Conservation (phyloP, 35 echinoderm and acorn worm genomes). For the Heliocidaris tuberculata region DNA sequence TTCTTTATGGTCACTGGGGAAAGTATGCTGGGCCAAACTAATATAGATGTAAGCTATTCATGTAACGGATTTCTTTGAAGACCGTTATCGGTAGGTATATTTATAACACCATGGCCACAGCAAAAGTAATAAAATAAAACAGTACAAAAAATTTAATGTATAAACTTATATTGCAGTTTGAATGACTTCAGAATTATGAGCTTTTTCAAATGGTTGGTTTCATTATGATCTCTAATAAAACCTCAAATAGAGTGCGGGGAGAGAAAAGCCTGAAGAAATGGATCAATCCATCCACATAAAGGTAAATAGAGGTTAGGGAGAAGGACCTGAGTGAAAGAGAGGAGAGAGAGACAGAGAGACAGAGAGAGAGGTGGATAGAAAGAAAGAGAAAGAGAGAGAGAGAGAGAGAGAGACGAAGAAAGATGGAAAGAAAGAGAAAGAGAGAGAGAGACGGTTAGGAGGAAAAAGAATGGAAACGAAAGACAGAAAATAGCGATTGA, state of each 20-base stretch:
- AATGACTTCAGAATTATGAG: neutral
- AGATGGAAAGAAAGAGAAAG: no score
- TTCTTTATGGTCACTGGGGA: neutral
- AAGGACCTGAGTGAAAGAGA: no score
- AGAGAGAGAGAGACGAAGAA: no score
- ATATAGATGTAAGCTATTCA: neutral
- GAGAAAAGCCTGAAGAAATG: no score
- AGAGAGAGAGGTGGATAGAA: no score
- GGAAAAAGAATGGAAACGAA: no score
- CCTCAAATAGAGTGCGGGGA: neutral
- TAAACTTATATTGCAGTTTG: neutral
- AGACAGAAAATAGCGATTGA: no score
- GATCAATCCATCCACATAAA: no score
- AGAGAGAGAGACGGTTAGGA: no score
- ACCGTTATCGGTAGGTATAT: neutral
- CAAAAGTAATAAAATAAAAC: neutral
- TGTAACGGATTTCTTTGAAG: neutral
- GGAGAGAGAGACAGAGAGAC: no score
- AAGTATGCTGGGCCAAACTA: neutral
- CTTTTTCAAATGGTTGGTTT: neutral
- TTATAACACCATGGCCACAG: neutral
- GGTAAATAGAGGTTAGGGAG: no score
- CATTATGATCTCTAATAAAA: neutral
- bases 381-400: no score
- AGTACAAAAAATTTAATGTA: neutral